A percentile compares a stretch with the other conserved stretches of the same genome.
These are phyloP conservation scores for Muscicapa striata DNA, from an alignment of 2,797 vertebrate genomes.

Conservation along the genomic window DNA sequence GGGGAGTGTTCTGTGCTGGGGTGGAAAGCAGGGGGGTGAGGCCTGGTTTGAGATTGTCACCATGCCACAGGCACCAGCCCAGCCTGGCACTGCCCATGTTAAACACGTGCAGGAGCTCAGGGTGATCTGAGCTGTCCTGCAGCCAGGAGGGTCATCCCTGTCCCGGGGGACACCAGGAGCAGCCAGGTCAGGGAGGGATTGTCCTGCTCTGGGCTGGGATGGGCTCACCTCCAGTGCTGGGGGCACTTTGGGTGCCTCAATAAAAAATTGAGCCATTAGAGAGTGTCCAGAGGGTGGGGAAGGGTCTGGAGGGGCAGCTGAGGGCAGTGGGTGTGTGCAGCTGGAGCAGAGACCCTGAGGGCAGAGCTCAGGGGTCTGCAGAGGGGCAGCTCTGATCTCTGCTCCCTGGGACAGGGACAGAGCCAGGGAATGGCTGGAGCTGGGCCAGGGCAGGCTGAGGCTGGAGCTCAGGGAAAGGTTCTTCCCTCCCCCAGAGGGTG, in stretches of 20 bases:
- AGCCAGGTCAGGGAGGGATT: not conserved
- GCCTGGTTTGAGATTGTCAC: not conserved
- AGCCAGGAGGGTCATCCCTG: not conserved
- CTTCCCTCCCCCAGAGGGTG: not conserved
- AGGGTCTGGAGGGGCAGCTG: not conserved
- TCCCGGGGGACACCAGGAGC: not conserved
- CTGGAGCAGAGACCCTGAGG: not conserved
- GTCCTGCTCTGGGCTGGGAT: not conserved
- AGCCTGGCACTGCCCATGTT: not conserved
- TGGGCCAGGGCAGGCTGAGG: not conserved
- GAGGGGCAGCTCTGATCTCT: not conserved
- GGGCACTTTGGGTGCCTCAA: not conserved
- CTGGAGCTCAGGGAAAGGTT: not conserved
- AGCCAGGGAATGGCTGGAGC: not conserved
- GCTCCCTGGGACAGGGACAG: not conserved
- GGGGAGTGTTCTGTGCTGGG: not conserved
- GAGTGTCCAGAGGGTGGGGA: not conserved
- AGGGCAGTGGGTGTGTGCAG: not conserved
- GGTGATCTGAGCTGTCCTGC: not conserved
- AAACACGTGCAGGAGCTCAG: no score
- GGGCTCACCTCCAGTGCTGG: not conserved
- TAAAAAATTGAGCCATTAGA: not conserved
- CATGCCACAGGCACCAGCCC: accelerated
- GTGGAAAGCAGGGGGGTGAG: not conserved
- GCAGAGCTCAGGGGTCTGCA: not conserved